These are phyloP conservation scores for Drosophila paramelanica DNA, from an alignment of 2,888 invertebrate genomes.

Conservation along the genomic window DNA sequence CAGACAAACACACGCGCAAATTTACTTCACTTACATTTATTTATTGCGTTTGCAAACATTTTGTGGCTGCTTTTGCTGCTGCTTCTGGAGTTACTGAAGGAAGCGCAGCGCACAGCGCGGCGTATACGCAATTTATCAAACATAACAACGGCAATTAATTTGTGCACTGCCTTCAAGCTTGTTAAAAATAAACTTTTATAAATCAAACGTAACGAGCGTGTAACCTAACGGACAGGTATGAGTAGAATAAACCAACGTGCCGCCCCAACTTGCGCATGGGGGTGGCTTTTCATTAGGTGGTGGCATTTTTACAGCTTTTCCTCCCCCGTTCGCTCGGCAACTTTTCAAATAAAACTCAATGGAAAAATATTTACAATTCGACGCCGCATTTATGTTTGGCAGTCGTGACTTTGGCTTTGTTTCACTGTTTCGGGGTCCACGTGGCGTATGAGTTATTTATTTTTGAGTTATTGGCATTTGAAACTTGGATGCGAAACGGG, in stretches of 20 bases:
- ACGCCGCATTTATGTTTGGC: slow-evolving; percentile 57
- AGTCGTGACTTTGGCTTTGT: slow-evolving; percentile 71
- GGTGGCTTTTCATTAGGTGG: slow-evolving; percentile 61
- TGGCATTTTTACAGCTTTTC: slow-evolving; percentile 46
- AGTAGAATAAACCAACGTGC: slow-evolving; percentile 2
- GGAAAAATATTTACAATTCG: slow-evolving; percentile 77
- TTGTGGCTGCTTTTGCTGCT: slow-evolving; percentile 25
- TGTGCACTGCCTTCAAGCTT: slow-evolving; percentile 63
- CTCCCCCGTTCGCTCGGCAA: slow-evolving; percentile 29
- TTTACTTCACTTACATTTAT: slow-evolving; percentile 53
- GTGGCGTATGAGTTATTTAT: slow-evolving; percentile 76
- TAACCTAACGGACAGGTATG: slow-evolving; percentile 64
- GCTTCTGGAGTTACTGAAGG: slow-evolving; percentile 12
- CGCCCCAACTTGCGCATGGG: slow-evolving; percentile 4
- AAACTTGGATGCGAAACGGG: slow-evolving; percentile 27
- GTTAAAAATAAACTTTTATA: slow-evolving; percentile 75
- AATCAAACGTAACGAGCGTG: slow-evolving; percentile 80
- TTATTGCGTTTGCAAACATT: slow-evolving; percentile 53
- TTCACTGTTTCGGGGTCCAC: slow-evolving; percentile 39
- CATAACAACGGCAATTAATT: slow-evolving; percentile 79
- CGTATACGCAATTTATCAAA: slow-evolving; percentile 77
- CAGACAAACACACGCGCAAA: slow-evolving; percentile 41
- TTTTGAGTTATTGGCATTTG: slow-evolving; percentile 73
- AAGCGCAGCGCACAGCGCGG: slow-evolving; percentile 42
- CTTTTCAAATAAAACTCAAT: slow-evolving; percentile 80